A percentile compares a stretch with the other conserved stretches of the same genome.
Evolutionary conservation across 2,113 vertebrate genomes (phyloP).

Genomic region (Otis tarda): DNA sequence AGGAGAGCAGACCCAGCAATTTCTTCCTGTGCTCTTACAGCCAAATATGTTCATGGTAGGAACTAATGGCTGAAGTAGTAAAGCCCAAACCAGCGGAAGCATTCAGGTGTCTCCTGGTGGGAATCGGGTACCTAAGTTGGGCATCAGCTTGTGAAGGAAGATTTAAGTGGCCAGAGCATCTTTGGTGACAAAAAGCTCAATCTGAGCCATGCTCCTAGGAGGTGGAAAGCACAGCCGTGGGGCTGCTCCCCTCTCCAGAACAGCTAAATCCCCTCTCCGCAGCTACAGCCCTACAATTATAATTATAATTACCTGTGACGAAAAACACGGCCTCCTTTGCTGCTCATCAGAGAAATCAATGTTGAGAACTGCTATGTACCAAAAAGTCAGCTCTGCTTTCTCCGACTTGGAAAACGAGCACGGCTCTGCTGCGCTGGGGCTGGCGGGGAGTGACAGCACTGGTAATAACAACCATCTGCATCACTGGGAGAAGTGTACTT

Average conservation of each 20-base stretch:
- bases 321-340: neutral
- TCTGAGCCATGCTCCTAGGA: neutral
- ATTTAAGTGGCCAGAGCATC: neutral
- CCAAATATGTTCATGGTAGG: neutral
- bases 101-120: neutral
- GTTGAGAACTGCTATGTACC: accelerated
- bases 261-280: neutral
- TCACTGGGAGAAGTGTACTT: accelerated
- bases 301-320: neutral
- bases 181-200: neutral
- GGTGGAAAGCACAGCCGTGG: neutral
- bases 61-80: accelerated
- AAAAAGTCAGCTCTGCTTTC: neutral
- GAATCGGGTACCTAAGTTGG: neutral
- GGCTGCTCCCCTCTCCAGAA: neutral
- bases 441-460: neutral
- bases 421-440: neutral
- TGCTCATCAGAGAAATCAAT: neutral
- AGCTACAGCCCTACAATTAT: neutral
- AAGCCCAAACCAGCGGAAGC: neutral
- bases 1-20: neutral
- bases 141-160: neutral
- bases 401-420: neutral
- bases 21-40: neutral
- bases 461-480: neutral